Percentiles rank a stretch among this genome's conserved stretches.
Evolutionary conservation across 2,797 vertebrate species (phyloP).

Genomic region (Centropyge bicolor): DNA sequence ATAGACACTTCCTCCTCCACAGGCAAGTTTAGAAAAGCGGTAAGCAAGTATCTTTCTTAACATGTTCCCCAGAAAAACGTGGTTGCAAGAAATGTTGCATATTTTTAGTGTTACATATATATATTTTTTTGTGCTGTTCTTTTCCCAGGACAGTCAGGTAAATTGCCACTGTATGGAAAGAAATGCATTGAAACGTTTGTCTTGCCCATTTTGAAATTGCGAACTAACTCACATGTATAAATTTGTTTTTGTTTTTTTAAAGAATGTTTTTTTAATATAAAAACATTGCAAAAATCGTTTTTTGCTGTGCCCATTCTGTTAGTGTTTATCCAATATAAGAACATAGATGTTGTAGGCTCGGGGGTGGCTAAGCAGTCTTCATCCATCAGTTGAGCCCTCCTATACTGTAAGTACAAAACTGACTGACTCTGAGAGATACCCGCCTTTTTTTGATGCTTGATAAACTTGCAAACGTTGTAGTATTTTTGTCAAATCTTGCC

Average conservation of each 20-base stretch:
- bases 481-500: conserved; percentile 77
- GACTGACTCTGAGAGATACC: conserved; percentile 77
- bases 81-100: conserved; percentile 82
- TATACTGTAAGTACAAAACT: conserved; percentile 98
- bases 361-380: conserved; percentile 95
- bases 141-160: conserved; percentile 86
- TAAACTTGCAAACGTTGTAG: conserved; percentile 75
- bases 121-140: conserved; percentile 77
- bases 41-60: conserved; percentile 81
- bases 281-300: conserved; percentile 88
- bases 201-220: conserved; percentile 76
- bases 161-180: conserved; percentile 77
- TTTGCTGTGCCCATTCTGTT: conserved; percentile 91
- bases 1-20: conserved; percentile 88
- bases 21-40: conserved; percentile 87
- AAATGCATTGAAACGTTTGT: conserved; percentile 82
- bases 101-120: conserved; percentile 73
- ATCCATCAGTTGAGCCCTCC: conserved; percentile 96
- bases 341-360: conserved; percentile 93
- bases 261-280: conserved; percentile 83
- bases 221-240: conserved; percentile 85
- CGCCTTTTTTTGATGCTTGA: conserved; percentile 76
- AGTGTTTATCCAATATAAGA: conserved; percentile 94
- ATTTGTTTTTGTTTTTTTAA: conserved; percentile 88
- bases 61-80: conserved; percentile 73